Evolutionary conservation across 1,140 invertebrate species (phyloP).

Genomic region (Drosophila bipectinata): DNA sequence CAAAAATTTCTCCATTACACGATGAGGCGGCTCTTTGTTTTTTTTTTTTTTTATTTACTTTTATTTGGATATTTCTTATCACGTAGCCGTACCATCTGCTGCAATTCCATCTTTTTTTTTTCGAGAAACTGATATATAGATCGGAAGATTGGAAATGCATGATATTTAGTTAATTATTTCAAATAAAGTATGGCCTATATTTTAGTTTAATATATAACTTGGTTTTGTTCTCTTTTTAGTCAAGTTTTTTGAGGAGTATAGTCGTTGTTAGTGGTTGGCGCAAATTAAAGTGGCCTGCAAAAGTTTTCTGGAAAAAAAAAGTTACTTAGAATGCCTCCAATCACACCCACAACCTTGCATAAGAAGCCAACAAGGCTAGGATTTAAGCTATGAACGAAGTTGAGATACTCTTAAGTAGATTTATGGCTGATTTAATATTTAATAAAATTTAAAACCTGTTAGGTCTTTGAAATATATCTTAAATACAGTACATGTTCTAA

Average conservation of each 20-base stretch:
- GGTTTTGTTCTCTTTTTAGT: too few species aligned
- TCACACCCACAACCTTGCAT: constrained; percentile 25
- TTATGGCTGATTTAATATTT: too few species aligned
- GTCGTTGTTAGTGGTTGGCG: constrained; percentile 42
- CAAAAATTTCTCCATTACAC: constrained; percentile 76
- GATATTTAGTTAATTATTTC: too few species aligned
- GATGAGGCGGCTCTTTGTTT: constrained; percentile 47
- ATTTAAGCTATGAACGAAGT: background rate
- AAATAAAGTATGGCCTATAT: too few species aligned
- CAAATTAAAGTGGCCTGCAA: constrained; percentile 57
- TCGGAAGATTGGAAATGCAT: too few species aligned
- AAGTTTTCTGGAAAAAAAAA: constrained; percentile 40
- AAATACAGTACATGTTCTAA: too few species aligned
- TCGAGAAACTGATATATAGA: too few species aligned
- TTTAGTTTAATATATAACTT: too few species aligned
- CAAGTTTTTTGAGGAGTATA: background rate
- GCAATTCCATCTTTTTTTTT: constrained; percentile 4
- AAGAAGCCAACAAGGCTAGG: background rate
- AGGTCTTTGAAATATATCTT: too few species aligned
- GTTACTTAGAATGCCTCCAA: constrained; percentile 40
- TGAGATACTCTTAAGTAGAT: background rate
- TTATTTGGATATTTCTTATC: constrained; percentile 33
- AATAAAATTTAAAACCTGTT: too few species aligned
- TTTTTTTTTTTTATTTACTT: constrained; percentile 17
- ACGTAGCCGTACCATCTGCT: constrained; percentile 21